Evolutionary conservation across 1,140 invertebrate genomes (phyloP).

Genomic region (Drosophila bocki): DNA sequence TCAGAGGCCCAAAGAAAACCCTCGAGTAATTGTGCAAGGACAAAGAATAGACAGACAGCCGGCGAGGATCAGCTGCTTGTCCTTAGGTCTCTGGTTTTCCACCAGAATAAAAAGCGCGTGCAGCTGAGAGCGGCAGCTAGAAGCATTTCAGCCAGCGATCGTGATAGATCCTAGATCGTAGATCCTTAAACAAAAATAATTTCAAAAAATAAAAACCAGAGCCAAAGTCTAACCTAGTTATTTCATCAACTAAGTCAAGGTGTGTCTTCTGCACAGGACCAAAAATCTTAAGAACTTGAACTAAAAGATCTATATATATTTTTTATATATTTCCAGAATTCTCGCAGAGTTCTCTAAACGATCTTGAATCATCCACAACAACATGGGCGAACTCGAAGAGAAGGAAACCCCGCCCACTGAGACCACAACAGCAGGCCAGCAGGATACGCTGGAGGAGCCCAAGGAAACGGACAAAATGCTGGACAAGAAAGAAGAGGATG

Average conservation of each 20-base stretch:
- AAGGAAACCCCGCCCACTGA: conserved; percentile 83
- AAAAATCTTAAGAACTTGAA: background rate
- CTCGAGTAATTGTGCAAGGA: conserved; percentile 34
- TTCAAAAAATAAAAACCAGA: background rate
- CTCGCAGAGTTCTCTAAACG: conserved; percentile 65
- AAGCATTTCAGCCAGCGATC: conserved; percentile 64
- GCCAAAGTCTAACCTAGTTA: conserved; percentile 73
- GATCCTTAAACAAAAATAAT: conserved; percentile 43
- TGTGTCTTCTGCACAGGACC: conserved; percentile 23
- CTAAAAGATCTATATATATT: conserved; percentile 17
- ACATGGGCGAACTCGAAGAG: conserved; percentile 83
- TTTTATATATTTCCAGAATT: conserved; percentile 49
- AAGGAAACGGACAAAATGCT: conserved; percentile 85
- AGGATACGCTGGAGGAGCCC: conserved; percentile 75
- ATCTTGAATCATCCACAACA: conserved; percentile 28
- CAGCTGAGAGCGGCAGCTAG: conserved; percentile 50
- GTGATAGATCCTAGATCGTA: conserved; percentile 81
- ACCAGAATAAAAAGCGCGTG: conserved; percentile 39
- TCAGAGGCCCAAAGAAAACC: conserved; percentile 12
- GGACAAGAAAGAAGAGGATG: conserved; percentile 66
- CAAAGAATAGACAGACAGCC: conserved; percentile 48
- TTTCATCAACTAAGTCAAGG: conserved; percentile 54
- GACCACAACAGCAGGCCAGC: conserved; percentile 61
- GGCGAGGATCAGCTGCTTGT: conserved; percentile 50
- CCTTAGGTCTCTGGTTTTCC: conserved; percentile 2